Evolutionary conservation across 2,113 vertebrate species (phyloP), one percentile per base, ranked within the genome.

Genomic region (Brienomyrus brachyistius): DNA sequence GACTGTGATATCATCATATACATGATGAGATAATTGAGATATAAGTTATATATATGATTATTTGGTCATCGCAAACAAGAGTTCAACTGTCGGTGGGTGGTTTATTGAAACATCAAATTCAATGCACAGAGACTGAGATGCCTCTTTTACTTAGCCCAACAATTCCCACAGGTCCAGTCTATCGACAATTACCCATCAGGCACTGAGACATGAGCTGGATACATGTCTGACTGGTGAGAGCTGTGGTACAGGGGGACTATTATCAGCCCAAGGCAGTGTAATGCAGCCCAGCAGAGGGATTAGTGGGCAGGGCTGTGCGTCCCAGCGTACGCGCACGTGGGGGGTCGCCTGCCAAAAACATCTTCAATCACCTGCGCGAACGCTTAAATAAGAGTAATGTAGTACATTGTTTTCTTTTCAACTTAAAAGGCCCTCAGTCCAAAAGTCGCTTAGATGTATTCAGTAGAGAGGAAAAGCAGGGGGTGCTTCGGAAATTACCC

Each of bases 391-490:
- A 94, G 15, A 31, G 40, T 92, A 90, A 70, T 70, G 45, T 27
- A 47, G 43, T 54, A 84, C n/a, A 54, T 54, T 17, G 50, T 56
- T 84, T 83, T 93, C 89, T 94, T 95, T 95, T 94, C 93, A 92
- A 93, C 91, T 92, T 91, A n/a, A 90, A 91, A 89, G 92, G 92
- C 94, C 94, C 59, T 17, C 27, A n/a, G 94, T 94, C 94, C 92
- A 94, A 92, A 94, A 93, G 91, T 94, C 93, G 94, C 91, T 92
- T 92, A 91, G 92, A 94, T 94, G 95, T 94, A 93, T 92, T 91
- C 93, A 51, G 43, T 90, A 92, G 91, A 91, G 93, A 93, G 94
- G 90, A 93, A 92, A 93, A 94, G 94, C 94, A 93, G 92, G 90
- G 92, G 90, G 91, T 92, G 94, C 93, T 94, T 94, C 85, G 94